Percentiles rank a stretch among this genome's conserved stretches.
These are phyloP conservation scores for Setipinna tenuifilis DNA, from an alignment of 2,797 vertebrate genomes.

Conservation along the genomic window DNA sequence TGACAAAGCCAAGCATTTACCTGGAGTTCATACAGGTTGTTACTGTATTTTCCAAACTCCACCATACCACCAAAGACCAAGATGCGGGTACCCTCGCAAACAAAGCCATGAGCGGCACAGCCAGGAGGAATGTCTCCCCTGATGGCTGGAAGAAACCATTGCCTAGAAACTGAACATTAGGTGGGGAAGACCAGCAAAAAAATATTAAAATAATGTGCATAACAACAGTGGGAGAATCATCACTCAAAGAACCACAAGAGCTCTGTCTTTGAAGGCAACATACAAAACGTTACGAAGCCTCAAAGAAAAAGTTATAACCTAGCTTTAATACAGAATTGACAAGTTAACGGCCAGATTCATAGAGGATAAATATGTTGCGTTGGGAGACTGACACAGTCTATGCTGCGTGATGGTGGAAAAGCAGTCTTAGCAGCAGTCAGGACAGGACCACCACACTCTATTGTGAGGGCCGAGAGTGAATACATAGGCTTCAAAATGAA, in stretches of 20 bases:
- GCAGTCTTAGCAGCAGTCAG: background rate
- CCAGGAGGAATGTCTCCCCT: slow-evolving; percentile 97
- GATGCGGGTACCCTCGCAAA: slow-evolving; percentile 92
- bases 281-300: background rate
- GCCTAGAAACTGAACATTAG: slow-evolving; percentile 82
- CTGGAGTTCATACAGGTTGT: slow-evolving; percentile 93
- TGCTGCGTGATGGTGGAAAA: too few relatives aligned
- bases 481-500: too few relatives aligned
- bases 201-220: too few relatives aligned
- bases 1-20: slow-evolving; percentile 65
- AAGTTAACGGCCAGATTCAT: background rate
- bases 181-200: background rate
- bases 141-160: slow-evolving; percentile 98
- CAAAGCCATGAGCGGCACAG: slow-evolving; percentile 95
- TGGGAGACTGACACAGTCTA: too few relatives aligned
- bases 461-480: background rate
- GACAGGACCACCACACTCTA: background rate
- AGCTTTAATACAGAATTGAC: too few relatives aligned
- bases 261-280: background rate
- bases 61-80: slow-evolving; percentile 97
- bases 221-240: background rate
- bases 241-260: background rate
- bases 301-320: background rate
- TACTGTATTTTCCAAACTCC: slow-evolving; percentile 96
- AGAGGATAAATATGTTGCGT: background rate